phyloP scores from a whole-genome alignment of 2,888 invertebrate genomes.

The Drosophila antonietae region DNA sequence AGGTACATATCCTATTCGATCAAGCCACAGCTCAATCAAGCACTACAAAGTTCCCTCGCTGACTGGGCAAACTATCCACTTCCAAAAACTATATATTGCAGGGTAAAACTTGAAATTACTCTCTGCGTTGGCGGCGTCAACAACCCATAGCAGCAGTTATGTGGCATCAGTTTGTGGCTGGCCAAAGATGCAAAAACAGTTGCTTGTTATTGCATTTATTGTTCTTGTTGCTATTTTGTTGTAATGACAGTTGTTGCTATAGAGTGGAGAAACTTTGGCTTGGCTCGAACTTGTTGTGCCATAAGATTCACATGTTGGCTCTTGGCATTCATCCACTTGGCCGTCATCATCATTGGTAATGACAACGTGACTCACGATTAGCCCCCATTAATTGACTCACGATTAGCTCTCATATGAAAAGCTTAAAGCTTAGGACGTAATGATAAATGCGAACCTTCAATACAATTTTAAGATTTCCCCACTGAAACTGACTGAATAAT shows the following conservation, averaged over 20 bases:
- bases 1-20: neutral
- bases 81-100: neutral
- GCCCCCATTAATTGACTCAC: conserved; percentile 7
- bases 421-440: neutral
- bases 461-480: neutral
- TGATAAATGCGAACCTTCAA: no score
- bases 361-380: conserved; percentile 32
- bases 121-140: conserved; percentile 35
- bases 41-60: neutral
- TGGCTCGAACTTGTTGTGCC: conserved; percentile 38
- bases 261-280: conserved; percentile 33
- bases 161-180: conserved; percentile 23
- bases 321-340: conserved; percentile 26
- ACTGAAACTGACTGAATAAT: neutral
- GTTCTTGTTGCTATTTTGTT: conserved; percentile 3
- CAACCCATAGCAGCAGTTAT: conserved; percentile 28
- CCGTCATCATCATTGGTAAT: conserved; percentile 24
- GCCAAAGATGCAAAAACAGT: conserved; percentile 57
- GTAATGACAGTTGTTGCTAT: conserved; percentile 8
- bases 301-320: conserved; percentile 54
- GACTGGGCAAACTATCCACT: neutral
- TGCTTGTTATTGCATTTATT: conserved; percentile 37
- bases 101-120: conserved; percentile 40
- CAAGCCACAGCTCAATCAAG: neutral
- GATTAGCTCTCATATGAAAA: neutral